Base-by-base conservation (phyloP, 1,140 invertebrate species). In the Cardiocondyla obscurior region DNA sequence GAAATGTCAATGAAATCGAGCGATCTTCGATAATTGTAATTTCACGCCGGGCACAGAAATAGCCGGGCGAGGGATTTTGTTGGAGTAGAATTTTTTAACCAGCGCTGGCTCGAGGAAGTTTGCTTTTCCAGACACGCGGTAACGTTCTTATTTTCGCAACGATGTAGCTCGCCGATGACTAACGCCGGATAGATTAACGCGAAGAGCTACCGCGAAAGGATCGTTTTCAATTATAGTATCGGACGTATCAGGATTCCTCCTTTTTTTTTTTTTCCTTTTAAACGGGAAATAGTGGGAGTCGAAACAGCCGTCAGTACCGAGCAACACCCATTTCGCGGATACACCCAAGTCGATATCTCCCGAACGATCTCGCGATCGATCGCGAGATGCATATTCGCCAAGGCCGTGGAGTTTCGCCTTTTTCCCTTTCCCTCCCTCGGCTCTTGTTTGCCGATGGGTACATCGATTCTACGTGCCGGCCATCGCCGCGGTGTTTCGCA, bases 391-490 rank as follows among this genome's bases (percentile, higher is more conserved):
- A 74, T 62, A 51, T 44, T 74, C 57, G 25, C 55, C 55, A 74
- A 62, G 55, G 55, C 55, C 72, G 72, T n/a, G 55, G 10, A 62
- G 55, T 74, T 44, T 74, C 36, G 55, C 39, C 36, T 60, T 73
- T 74, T 74, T 44, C 7, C 12, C 30, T 25, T 51, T n/a, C 28
- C 10, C 5, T 44, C 36, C 67, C 28, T 36, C 28, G 58, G 28
- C n/a, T 51, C 64, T 51, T 22, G 46, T 69, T 46, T 44, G 64
- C 25, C 28, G 25, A 60, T 19, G 28, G 7, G 49, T 22, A 36
- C 53, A 6, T n/a, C 57, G 57, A 70, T 19, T 22, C 46, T 51
- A 8, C 44, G n/a, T 67, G 25, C 42, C 39, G 22, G 6, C 25
- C 25, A 44, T 14, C 22, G 44, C 44, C 28, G 69, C 12, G 33